Base-by-base conservation (phyloP, 1,140 invertebrate genomes). In the Lucilia cuprina region DNA sequence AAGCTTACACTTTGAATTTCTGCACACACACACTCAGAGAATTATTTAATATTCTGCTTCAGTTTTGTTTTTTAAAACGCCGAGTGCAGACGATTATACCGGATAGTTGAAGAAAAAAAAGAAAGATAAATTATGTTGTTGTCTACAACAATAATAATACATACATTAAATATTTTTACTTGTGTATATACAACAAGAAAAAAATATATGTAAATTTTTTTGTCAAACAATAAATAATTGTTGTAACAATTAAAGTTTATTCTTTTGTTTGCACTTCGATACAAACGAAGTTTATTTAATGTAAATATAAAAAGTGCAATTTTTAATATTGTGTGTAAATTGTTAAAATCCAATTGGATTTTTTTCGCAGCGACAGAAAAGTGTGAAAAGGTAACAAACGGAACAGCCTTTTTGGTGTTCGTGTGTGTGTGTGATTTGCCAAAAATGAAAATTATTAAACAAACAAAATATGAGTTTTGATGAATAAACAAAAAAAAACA, bases 31-130 rank as follows among this genome's bases (percentile, higher is more conserved):
- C 25, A 30, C 25, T 60, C 14, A 30, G 25, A 30, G n/a, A 35
- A 21, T 78, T 41, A 41, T 41, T 49, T 35, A 41, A 30, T 30
- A 2, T 30, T 30, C 25, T 30, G 25, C 75, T 78, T 35, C 75
- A 78, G 75, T 78, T 78, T 78, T 78, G 34, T 78, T 34, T 41
- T 41, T 17, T 78, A n/a, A 49, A 35, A 78, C 75, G 75, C 75
- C 75, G 75, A 78, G 75, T 78, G 14, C 19, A 49, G 75, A 78
- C 47, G 75, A 41, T 78, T 35, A 7, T 41, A 41, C 2, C 30
- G 75, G 34, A 78, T 8, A 41, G 25, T 49, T 41, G 25, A 30
- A 30, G 25, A 30, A 30, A 2, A 30, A 14, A 30, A 30, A 2
- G 3, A 14, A 13, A 34, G 5, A 60, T 41, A 41, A 30, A 41